Evolutionary conservation across 2,113 vertebrate species (phyloP).

Genomic region (Puffinus mauretanicus): DNA sequence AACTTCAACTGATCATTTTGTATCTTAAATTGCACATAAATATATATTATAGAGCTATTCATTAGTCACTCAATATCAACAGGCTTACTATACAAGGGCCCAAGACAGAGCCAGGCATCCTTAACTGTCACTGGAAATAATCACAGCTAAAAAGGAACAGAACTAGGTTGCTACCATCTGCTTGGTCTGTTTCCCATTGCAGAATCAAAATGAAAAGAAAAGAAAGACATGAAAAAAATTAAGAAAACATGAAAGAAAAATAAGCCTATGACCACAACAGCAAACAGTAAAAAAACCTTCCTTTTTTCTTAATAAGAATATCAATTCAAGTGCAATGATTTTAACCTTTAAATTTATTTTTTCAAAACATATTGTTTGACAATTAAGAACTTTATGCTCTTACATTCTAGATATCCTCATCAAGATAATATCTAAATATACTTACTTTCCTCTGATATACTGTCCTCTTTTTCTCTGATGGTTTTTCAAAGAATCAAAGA

Average conservation of each 20-base stretch:
- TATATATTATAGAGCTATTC: background rate
- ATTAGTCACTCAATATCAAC: background rate
- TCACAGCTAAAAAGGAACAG: background rate
- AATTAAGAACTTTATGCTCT: background rate
- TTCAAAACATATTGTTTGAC: background rate
- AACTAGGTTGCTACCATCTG: background rate
- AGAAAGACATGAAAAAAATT: background rate
- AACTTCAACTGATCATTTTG: slow-evolving; percentile 7
- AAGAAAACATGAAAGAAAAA: background rate
- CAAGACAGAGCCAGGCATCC: background rate
- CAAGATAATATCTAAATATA: background rate
- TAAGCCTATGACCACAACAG: background rate
- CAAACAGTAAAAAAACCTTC: background rate
- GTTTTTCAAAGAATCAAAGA: background rate
- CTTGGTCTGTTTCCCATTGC: background rate
- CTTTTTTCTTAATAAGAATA: background rate
- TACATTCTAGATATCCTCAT: background rate
- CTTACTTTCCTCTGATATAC: background rate
- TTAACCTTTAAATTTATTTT: background rate
- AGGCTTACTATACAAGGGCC: background rate
- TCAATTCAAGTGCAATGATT: background rate
- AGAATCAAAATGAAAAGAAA: background rate
- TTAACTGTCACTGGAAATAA: background rate
- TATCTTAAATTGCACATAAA: slow-evolving; percentile 24
- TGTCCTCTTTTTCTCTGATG: background rate